Evolutionary conservation across 2,797 vertebrate genomes (phyloP), one percentile per base, ranked within the genome.

Genomic region (Halcyon chelicuti): DNA sequence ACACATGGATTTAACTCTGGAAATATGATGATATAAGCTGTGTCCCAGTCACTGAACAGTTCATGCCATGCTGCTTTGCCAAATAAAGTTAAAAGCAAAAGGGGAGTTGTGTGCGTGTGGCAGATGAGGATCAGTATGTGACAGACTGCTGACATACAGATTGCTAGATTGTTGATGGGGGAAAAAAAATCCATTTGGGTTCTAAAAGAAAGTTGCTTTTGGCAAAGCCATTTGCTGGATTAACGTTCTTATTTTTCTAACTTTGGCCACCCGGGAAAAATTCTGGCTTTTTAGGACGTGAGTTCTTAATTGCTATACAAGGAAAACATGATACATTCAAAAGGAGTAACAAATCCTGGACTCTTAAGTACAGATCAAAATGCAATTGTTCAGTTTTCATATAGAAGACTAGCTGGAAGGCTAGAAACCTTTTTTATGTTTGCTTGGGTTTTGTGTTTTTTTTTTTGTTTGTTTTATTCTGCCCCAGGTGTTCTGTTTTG

Each of bases 1-100:
- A 97, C 97, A 95, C 97, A 93, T 97, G 94, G 93, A 97, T 95
- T 96, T 96, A 97, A 97, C 84, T 75, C 86, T 37, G 0, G 90
- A 93, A 97, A 94, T 96, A 96, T 86, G 97, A 96, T 95, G 95
- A 52, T 52, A 52, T 98, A 97, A 98, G 98, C 98, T 98, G 92
- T 97, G 95, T 97, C 97, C 97, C 96, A 96, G 61, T 97, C 97
- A 96, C 94, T 93, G 97, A 98, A 95, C 93, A 98, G 96, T 97
- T 98, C 96, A 97, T 95, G 91, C 96, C 97, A 86, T 97, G 97
- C 98, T 98, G 98, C 99, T 99, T 99, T 99, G 99, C 99, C 98
- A 99, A 98, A 99, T 99, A 98, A 99, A 99, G 93, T 97, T 97
- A 94, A 98, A 98, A 98, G 97, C 97, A 95, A 98, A 98, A 98